These are phyloP conservation scores for Diprion similis DNA, from an alignment of 1,140 invertebrate genomes.

Conservation along the genomic window DNA sequence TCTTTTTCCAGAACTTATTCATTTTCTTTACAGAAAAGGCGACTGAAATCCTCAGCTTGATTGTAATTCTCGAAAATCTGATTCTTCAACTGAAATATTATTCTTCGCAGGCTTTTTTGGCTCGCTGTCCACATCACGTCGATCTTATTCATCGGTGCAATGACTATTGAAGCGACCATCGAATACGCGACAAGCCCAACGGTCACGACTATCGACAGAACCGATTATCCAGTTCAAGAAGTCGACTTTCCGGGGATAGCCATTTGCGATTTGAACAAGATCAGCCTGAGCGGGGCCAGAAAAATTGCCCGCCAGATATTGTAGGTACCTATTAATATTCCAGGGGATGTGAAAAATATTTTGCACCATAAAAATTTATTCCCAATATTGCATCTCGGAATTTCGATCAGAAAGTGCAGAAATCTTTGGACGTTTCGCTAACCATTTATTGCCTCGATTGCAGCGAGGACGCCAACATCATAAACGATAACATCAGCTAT, in stretches of 20 bases:
- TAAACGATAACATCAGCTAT: constrained; percentile 15
- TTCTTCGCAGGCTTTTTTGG: neutral
- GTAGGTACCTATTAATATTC: neutral
- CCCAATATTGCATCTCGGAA: neutral
- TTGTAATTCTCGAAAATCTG: too few relatives aligned
- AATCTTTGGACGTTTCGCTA: neutral
- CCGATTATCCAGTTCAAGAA: neutral
- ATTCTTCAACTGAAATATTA: too few relatives aligned
- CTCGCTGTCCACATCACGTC: neutral
- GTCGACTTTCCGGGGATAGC: constrained; percentile 15
- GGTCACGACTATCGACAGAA: constrained; percentile 8
- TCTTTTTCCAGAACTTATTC: neutral
- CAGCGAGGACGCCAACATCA: neutral
- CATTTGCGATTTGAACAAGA: constrained; percentile 16
- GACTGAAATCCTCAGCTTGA: too few relatives aligned
- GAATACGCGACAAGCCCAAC: neutral
- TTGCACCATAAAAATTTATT: neutral
- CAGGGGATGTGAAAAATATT: neutral
- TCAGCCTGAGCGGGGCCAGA: neutral
- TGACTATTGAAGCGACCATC: neutral
- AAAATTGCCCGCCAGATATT: neutral
- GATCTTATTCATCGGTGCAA: neutral
- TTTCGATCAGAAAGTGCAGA: neutral
- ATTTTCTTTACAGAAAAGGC: too few relatives aligned
- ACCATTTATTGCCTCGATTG: neutral